Evolutionary conservation across 2,888 invertebrate genomes (phyloP), one percentile per base, ranked within the genome.

Genomic region (Agonopterix arenella): DNA sequence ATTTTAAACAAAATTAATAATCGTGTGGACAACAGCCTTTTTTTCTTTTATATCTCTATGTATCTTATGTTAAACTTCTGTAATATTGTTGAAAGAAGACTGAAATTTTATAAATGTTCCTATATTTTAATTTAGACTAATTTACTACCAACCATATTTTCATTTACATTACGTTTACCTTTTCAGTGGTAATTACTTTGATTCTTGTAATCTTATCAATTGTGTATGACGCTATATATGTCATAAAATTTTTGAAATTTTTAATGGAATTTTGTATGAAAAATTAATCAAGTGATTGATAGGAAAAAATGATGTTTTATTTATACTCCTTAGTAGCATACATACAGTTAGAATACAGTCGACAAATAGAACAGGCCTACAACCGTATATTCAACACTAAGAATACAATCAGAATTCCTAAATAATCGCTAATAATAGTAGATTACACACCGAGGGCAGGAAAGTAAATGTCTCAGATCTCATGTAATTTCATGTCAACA

Each of bases 211-310:
- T 79, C 81, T 80, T 83, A 86, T 84, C 80, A 82, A 86, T 80
- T 83, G 80, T 82, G 80, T 83, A 79, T 82, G 86, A 88, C 86
- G 84, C 85, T 86, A 85, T 89, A 88, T 84, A 80, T 78, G 88
- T 89, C 88, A 83, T 73, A 69, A 66, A 80, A 80, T 88, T 89
- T 88, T 89, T 85, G 83, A 86, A 85, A 84, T 79, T 88, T 88
- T 88, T 84, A 85, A 85, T 84, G 84, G 84, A 84, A 81, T 89
- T 89, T 89, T 89, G 85, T 88, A 88, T 80, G 77, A 80, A 83
- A 79, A 84, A 79, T 81, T 82, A 86, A 86, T 85, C 83, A 85
- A 85, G 78, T 83, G 82, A 88, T 86, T 85, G 84, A 85, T 83
- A 86, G 76, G 5, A 78, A 71, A 80, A 11, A 43, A 72, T 78